Evolutionary conservation across 2,113 vertebrate genomes (phyloP).

Genomic region (Carassius gibelio): DNA sequence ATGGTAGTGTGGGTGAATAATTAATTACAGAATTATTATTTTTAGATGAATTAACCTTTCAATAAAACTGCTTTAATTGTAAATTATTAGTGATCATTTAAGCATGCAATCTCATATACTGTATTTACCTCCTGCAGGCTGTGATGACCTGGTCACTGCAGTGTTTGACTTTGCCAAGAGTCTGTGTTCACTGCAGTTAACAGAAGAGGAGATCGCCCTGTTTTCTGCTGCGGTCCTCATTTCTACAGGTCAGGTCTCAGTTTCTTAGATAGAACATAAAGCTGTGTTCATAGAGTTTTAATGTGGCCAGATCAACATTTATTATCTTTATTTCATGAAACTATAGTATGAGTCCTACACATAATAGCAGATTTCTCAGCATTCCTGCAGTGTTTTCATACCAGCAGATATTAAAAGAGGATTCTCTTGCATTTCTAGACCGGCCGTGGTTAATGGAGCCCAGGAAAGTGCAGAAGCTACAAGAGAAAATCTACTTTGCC

Average conservation of each 20-base stretch:
- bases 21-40: too few relatives aligned
- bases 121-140: slow-evolving; percentile 77
- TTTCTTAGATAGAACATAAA: background rate
- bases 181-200: slow-evolving; percentile 95
- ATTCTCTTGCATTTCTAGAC: slow-evolving; percentile 73
- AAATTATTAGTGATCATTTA: background rate
- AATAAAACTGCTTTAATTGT: background rate
- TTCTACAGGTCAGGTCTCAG: slow-evolving; percentile 87
- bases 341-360: background rate
- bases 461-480: slow-evolving; percentile 97
- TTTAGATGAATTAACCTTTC: too few relatives aligned
- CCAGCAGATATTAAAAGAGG: background rate
- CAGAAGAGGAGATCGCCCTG: slow-evolving; percentile 97
- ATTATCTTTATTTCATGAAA: background rate
- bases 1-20: too few relatives aligned
- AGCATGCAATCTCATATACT: slow-evolving; percentile 17
- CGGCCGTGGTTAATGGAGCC: slow-evolving; percentile 98
- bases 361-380: background rate
- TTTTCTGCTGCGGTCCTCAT: slow-evolving; percentile 98
- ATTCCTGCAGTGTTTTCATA: background rate
- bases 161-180: slow-evolving; percentile 99
- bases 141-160: slow-evolving; percentile 94
- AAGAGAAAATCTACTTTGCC: slow-evolving; percentile 99
- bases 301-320: background rate
- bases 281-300: background rate